phyloP scores from a whole-genome alignment of 2,113 vertebrate genomes.

The Caretta caretta region DNA sequence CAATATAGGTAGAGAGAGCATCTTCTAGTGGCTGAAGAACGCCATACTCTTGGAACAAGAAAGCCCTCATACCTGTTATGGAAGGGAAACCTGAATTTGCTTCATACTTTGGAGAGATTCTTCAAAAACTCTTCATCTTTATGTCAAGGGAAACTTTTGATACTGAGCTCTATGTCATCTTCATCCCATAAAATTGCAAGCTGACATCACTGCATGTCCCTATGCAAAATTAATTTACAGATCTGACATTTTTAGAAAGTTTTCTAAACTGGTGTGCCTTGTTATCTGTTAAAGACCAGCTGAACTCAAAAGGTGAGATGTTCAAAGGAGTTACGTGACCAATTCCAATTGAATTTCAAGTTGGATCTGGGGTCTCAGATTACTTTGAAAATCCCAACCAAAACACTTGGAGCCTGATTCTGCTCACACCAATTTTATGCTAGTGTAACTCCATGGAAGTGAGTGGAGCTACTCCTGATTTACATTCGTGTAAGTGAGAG shows the following conservation, averaged over 20 bases:
- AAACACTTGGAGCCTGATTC: background rate
- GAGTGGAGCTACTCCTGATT: background rate
- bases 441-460: background rate
- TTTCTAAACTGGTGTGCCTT: background rate
- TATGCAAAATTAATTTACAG: background rate
- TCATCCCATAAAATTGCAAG: background rate
- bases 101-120: background rate
- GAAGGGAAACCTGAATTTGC: background rate
- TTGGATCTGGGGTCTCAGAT: background rate
- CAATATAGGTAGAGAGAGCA: background rate
- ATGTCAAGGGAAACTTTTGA: background rate
- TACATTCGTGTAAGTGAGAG: background rate
- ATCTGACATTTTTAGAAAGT: background rate
- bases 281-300: background rate
- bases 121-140: background rate
- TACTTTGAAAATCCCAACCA: background rate
- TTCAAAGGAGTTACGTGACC: background rate
- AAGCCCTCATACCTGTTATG: background rate
- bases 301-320: background rate
- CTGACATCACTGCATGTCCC: background rate
- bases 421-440: background rate
- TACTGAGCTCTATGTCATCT: background rate
- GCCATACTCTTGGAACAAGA: background rate
- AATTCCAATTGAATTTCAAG: background rate
- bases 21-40: background rate